These are phyloP conservation scores for Channallabes apus DNA, from an alignment of 2,797 vertebrate genomes.

Conservation along the genomic window DNA sequence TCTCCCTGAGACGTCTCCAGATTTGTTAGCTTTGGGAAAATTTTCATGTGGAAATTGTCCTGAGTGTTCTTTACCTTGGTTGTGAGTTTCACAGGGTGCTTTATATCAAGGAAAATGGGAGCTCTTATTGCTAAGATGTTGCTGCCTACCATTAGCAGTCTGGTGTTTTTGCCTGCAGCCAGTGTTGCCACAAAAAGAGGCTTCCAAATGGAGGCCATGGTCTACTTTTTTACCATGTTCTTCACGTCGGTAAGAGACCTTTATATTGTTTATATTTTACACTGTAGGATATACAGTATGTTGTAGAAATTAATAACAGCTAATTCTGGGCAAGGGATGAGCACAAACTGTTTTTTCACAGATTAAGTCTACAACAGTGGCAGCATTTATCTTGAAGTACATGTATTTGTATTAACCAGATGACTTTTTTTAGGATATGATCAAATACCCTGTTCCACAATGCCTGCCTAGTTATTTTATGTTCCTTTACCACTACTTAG, in stretches of 20 bases:
- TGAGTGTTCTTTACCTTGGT: slow-evolving; percentile 12
- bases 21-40: slow-evolving; percentile 7
- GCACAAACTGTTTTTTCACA: not conserved
- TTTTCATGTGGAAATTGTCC: not conserved
- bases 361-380: not conserved
- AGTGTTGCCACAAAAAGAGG: slow-evolving; percentile 89
- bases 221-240: slow-evolving; percentile 98
- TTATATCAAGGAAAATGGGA: slow-evolving; percentile 76
- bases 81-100: slow-evolving; percentile 8
- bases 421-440: not conserved
- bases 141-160: slow-evolving; percentile 90
- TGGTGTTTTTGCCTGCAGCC: slow-evolving; percentile 88
- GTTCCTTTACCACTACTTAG: not conserved
- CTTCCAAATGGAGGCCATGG: slow-evolving; percentile 99
- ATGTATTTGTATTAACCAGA: not conserved
- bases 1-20: not conserved
- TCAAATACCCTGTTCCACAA: not conserved
- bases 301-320: not conserved
- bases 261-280: no score
- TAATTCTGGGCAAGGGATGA: not conserved
- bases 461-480: not conserved
- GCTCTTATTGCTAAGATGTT: slow-evolving; percentile 89
- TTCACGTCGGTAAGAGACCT: slow-evolving; percentile 85
- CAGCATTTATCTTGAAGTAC: not conserved
- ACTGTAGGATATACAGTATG: not conserved